These are phyloP conservation scores for Tetranychus urticae DNA, from an alignment of 1,140 invertebrate genomes.

Conservation along the genomic window DNA sequence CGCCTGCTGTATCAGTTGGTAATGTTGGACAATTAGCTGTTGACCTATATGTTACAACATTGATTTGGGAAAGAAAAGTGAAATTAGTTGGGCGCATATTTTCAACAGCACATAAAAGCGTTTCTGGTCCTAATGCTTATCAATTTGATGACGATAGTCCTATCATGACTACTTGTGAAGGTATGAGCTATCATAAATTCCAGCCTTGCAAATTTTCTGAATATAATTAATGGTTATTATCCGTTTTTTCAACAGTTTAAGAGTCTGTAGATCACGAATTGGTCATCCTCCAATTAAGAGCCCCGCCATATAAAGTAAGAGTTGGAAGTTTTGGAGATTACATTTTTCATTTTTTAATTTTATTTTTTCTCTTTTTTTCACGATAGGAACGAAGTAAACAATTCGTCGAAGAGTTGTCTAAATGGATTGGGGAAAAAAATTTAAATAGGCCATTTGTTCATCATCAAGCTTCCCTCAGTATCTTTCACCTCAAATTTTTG, in stretches of 20 bases:
- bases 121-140: conserved; percentile 43
- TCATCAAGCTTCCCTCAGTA: conserved; percentile 44
- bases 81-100: conserved; percentile 34
- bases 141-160: conserved; percentile 21
- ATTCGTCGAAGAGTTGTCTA: conserved; percentile 32
- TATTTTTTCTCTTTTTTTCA: background rate
- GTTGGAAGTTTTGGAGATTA: background rate
- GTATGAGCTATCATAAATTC: background rate
- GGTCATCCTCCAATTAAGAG: conserved; percentile 40
- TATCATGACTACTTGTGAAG: conserved; percentile 19
- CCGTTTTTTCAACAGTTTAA: conserved; percentile 31
- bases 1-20: conserved; percentile 37
- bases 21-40: conserved; percentile 50
- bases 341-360: background rate
- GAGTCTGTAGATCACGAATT: conserved; percentile 27
- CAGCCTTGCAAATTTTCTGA: too few relatives aligned
- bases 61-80: conserved; percentile 19
- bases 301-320: conserved; percentile 29
- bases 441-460: conserved; percentile 33
- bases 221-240: background rate
- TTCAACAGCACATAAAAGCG: conserved; percentile 35
- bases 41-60: conserved; percentile 41
- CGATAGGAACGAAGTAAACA: conserved; percentile 14
- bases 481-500: background rate
- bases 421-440: conserved; percentile 28